phyloP scores from a whole-genome alignment of 1,140 invertebrate species.

The Formica exsecta region DNA sequence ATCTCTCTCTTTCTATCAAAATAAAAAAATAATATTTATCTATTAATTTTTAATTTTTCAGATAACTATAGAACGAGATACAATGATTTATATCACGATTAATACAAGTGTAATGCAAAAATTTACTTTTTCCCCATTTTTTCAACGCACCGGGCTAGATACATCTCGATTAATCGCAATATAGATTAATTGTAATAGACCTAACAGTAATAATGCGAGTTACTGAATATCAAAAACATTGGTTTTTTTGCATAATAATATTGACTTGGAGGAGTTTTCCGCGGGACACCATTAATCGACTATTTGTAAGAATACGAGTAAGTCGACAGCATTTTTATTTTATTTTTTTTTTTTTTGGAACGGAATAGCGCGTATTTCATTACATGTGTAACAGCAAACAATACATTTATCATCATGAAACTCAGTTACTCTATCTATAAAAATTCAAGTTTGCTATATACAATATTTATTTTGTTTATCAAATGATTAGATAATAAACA shows the following conservation, averaged over 20 bases:
- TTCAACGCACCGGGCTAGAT: not conserved
- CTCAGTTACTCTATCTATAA: conserved; percentile 62
- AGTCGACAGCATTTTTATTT: conserved; percentile 35
- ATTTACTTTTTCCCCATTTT: conserved; percentile 7
- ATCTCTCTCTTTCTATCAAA: conserved; percentile 10
- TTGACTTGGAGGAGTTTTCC: conserved; percentile 71
- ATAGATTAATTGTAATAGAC: conserved; percentile 57
- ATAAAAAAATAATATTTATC: conserved; percentile 12
- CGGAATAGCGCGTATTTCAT: not conserved
- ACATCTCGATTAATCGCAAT: conserved; percentile 61
- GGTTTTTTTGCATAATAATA: conserved; percentile 58
- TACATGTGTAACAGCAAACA: not conserved
- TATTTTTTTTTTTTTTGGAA: conserved; percentile 11
- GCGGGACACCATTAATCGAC: not conserved
- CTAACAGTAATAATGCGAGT: conserved; percentile 39
- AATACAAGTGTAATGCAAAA: conserved; percentile 44
- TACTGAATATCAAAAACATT: conserved; percentile 68
- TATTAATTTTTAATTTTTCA: conserved; percentile 58
- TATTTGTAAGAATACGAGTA: not conserved
- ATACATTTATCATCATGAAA: conserved; percentile 54
- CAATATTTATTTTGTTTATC: not conserved
- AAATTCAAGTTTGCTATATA: conserved; percentile 30
- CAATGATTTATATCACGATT: conserved; percentile 65
- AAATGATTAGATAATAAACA: not conserved
- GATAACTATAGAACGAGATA: conserved; percentile 51